A percentile compares a stretch with the other conserved stretches of the same genome.
Conservation (phyloP, 2,113 vertebrate species). For the Tricholaema leucomelas region DNA sequence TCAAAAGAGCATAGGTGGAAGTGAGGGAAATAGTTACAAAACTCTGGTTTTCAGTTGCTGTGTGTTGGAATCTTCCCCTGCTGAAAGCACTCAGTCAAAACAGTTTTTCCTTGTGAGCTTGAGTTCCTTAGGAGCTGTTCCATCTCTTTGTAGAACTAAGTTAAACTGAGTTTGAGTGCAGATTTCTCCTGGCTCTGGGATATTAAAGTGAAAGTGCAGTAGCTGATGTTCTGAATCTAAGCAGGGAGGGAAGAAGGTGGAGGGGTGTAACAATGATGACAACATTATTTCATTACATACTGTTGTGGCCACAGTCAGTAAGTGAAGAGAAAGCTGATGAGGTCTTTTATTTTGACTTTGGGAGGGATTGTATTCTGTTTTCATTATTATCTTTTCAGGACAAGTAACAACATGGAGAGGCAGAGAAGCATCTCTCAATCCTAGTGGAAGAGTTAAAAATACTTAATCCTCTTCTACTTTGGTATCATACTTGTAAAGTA, state of each 20-base stretch:
- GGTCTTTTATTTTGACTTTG: not conserved
- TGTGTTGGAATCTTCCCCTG: not conserved
- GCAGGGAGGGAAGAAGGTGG: no score
- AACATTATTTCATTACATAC: fast-evolving
- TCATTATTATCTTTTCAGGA: not conserved
- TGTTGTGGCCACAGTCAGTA: not conserved
- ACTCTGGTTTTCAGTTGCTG: not conserved
- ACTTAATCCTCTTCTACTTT: not conserved
- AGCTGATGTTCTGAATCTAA: not conserved
- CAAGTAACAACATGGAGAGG: not conserved
- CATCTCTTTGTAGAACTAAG: not conserved
- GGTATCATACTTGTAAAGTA: not conserved
- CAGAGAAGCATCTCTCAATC: not conserved
- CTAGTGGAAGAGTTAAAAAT: not conserved
- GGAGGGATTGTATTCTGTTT: not conserved
- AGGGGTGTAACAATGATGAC: not conserved
- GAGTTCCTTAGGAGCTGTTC: not conserved
- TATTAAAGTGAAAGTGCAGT: not conserved
- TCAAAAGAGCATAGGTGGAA: not conserved
- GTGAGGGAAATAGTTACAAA: not conserved
- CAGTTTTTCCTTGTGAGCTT: not conserved
- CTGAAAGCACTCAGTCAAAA: not conserved
- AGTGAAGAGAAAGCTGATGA: not conserved
- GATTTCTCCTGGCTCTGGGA: not conserved
- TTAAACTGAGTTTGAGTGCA: not conserved